Evolutionary conservation across 2,113 vertebrate genomes (phyloP), one percentile per base, ranked within the genome.

Genomic region (Argyrosomus japonicus): DNA sequence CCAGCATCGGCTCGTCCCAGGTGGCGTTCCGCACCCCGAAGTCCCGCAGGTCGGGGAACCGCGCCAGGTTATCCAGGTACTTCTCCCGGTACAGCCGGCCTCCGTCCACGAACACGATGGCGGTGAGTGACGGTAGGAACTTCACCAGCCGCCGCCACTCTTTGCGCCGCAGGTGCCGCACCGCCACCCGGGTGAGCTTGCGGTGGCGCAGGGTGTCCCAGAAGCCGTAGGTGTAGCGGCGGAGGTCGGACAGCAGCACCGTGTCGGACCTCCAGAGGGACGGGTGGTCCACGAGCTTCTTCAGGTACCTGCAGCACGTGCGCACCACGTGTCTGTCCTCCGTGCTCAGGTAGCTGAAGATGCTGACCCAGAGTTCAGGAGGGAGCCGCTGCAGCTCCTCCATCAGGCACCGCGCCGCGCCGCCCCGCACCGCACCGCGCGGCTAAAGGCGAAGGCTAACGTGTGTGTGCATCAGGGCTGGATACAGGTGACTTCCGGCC

Each of bases 161-260:
- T 63, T 89, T 93, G 9, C 91, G 89, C 68, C 91, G 82, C 48
- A 93, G 71, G 32, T 91, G 91, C 0, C 91, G 75, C 27, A 93
- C 91, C 36, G 88, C 81, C 1, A 90, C 88, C 5, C 91, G 82
- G 0, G 91, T 90, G 51, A 92, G 86, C 43, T 71, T 86, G 23
- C 92, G 91, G 25, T 50, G 53, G 29, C 3, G 54, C 54, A 93
- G 77, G 0, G 88, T 92, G 70, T 89, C 84, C 92, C 91, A 93
- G 82, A 91, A 91, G 25, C 92, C 91, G 81, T 87, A 90, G 3
- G 89, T 93, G 84, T 93, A 93, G 53, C 92, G 92, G 5, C 89
- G 88, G 1, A 93, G 85, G 50, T 92, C 88, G 27, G 90, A 85
- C 73, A 92, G 71, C 25, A 83, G 45, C 54, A 92, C 91, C 0